Base-by-base conservation (phyloP, 37 sponge, comb jelly and placozoan genomes). In the Diacarnus erythraeanus region DNA sequence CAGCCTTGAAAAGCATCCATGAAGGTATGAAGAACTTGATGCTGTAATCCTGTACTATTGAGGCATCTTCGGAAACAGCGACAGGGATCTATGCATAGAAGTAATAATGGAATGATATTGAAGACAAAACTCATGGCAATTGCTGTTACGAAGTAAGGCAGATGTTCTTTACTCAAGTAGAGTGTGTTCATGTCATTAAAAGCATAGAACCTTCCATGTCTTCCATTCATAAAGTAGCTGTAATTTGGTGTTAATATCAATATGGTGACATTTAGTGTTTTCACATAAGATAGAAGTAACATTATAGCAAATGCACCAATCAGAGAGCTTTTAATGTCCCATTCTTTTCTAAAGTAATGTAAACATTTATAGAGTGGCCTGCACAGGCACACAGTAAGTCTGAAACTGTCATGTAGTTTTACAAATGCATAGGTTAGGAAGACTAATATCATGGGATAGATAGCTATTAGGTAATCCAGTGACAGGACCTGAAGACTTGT, bases 1-100 rank as follows among this genome's bases (percentile, higher is more conserved):
- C 81, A 71, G 8, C 81, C 81, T 20, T 80, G 81, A 35, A 80
- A 80, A 20, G 72, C 43, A 8, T 80, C 81, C 72, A 80, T 71
- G 26, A 80, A 80, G 26, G 43, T 56, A 8, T 9, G n/a, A 15
- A 80, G 38, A 2, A 59, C 61, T 54, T 34, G 71, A 9, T 47
- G 47, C 15, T 43, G 17, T 12, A 65, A 20, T n/a, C 57, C 42
- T 10, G 39, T 58, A 22, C n/a, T 40, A 57, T 71, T 2, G 18
- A 71, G 57, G 25, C 59, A 69, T 56, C 58, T 80, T 29, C 59
- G 72, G 47, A 80, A 57, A 22, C 33, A 43, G 18, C 38, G 4
- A 33, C 59, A 68, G 31, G 80, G 80, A 29, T 79, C 66, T 3
- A 68, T 9, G 36, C 43, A 22, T 3, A 71, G 35, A 2, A 71